Conservation (phyloP, 1,140 invertebrate genomes). For the Littorina saxatilis region DNA sequence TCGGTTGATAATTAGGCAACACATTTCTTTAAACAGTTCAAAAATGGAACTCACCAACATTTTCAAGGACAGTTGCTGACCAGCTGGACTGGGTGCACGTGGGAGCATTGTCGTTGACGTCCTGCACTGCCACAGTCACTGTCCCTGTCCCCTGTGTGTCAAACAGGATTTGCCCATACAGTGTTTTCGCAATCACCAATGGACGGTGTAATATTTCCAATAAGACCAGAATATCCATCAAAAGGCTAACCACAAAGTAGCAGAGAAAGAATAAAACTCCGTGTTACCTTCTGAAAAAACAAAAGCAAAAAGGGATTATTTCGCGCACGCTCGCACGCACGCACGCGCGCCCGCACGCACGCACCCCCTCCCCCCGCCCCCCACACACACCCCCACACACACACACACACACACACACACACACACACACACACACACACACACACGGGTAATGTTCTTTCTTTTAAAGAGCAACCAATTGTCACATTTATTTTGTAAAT, state of each 20-base stretch:
- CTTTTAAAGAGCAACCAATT: too few relatives aligned
- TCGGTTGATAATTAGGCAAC: too few relatives aligned
- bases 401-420: constrained; percentile 8
- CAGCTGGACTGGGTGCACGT: constrained; percentile 46
- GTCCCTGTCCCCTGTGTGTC: constrained; percentile 52
- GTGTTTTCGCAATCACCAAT: neutral
- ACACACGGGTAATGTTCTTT: neutral
- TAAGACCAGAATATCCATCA: too few relatives aligned
- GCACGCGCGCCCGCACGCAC: constrained; percentile 6
- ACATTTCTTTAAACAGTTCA: too few relatives aligned
- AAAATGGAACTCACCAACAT: constrained; percentile 46
- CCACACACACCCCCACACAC: neutral
- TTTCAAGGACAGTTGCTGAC: constrained; percentile 39
- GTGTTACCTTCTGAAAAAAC: too few relatives aligned
- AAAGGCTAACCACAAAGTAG: too few relatives aligned
- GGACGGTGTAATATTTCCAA: too few relatives aligned
- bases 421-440: neutral
- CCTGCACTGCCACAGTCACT: constrained; percentile 53
- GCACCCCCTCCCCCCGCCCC: neutral
- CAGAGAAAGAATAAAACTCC: too few relatives aligned
- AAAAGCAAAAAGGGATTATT: neutral
- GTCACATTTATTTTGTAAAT: too few relatives aligned
- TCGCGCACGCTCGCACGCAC: neutral
- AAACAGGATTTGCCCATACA: neutral
- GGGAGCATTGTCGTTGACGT: constrained; percentile 60